Evolutionary conservation across 2,113 vertebrate genomes (phyloP), one percentile per base, ranked within the genome.

Genomic region (Lepidothrix coronata): DNA sequence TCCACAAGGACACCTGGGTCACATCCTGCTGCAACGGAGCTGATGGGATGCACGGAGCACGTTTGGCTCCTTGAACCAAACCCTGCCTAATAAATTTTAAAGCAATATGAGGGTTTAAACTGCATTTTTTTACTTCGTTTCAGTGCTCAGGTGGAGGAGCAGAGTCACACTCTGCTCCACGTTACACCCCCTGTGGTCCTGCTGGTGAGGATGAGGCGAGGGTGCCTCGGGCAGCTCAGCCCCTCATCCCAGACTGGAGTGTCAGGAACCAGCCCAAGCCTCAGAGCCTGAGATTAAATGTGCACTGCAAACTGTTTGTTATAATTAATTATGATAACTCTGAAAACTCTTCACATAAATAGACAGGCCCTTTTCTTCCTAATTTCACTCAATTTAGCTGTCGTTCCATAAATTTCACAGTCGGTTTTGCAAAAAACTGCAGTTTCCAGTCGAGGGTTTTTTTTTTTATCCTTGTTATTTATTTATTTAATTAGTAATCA

Each of bases 321-420:
- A 8, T 83, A 70, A 91, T 95, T 95, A 95, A 95, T 93, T 78
- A 85, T 14, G 68, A 43, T 87, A 91, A 85, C 86, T 95, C 86
- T 24, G 70, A 73, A 93, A 89, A 92, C 76, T 80, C 88, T 72
- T 95, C 68, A 67, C 81, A 52, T 41, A 87, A 92, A 92, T 61
- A 92, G 94, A 43, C 84, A 75, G 48, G 76, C 89, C 70, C 91
- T 95, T 95, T 95, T 91, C 94, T 93, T 91, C 77, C 80, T 81
- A 35, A 95, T 93, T 91, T 85, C 73, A 41, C 75, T 93, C 94
- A 18, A 87, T 95, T 92, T 92, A 77, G 93, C 80, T 72, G 80
- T 33, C 35, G 65, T 96, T 95, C 94, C 94, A 68, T 84, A 84
- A 84, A 94, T 94, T 92, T 95, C 93, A 89, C 91, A 94, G 76